Conservation (phyloP, 2,113 vertebrate genomes). For the Rhombomys opimus region DNA sequence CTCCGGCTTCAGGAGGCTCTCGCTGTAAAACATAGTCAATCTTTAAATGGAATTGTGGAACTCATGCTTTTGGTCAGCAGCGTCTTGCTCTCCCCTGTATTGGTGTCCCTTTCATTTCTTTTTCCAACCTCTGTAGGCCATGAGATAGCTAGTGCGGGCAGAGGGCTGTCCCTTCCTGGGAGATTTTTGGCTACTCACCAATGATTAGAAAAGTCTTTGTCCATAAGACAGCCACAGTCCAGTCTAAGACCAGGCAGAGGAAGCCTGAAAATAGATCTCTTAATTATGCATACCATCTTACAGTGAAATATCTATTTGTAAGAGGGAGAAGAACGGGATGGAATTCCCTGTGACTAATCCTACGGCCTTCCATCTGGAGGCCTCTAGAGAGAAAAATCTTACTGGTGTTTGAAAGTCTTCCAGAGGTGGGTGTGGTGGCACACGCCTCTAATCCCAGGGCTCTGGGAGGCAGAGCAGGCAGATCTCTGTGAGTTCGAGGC, state of each 20-base stretch:
- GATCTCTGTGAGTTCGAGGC: too few relatives aligned
- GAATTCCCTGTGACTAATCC: background rate
- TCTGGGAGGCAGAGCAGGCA: too few relatives aligned
- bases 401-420: background rate
- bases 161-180: background rate
- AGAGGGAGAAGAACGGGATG: background rate
- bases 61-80: background rate
- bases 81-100: background rate
- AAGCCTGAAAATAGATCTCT: background rate
- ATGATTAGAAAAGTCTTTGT: background rate
- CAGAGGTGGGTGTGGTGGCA: too few relatives aligned
- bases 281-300: background rate
- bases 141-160: too few relatives aligned
- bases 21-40: too few relatives aligned
- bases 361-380: background rate
- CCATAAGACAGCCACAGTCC: background rate
- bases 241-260: background rate
- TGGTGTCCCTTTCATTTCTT: background rate
- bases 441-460: too few relatives aligned
- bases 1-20: too few relatives aligned
- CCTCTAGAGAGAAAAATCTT: background rate
- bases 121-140: background rate
- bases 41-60: background rate
- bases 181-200: background rate
- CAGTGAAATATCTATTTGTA: background rate